Base-by-base conservation (phyloP, 2,888 invertebrate genomes). In the Dicyrtoma fusca region DNA sequence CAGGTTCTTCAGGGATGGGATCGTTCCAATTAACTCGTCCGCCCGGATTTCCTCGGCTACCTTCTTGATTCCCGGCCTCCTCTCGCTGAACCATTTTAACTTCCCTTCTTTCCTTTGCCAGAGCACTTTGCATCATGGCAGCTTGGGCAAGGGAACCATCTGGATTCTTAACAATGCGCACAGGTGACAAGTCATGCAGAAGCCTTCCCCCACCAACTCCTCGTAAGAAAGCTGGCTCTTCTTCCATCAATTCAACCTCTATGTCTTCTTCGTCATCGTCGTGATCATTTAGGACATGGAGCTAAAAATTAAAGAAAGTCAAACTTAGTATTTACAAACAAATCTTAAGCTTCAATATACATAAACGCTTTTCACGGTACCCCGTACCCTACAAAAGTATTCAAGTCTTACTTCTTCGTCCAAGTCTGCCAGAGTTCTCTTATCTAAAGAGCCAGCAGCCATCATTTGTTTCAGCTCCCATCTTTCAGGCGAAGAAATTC, bases 111-210 rank as follows among this genome's bases (percentile, higher is more conserved):
- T 99, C 99, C 82, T 99, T 99, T 0, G 98, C 94, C 55, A 99
- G 84, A 0, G 99, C 99, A 13, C 94, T 94, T 84, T 99, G 99
- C 97, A 97, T 99, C 95, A 99, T 97, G 0, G 99, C 99, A 0
- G 99, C 97, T 84, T 81, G 99, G 0, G 98, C 98, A 23, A 99
- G 85, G 0, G 97, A 97, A 0, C 99, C 99, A 84, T 99, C 99
- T 0, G 99, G 99, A 87, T 99, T 99, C 86, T 97, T 97, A 0
- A 98, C 95, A 77, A 98, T 97, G 77, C 88, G 84, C 1, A 97
- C 96, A 0, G 97, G 97, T 72, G 95, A 95, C 2, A 97, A 86
- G 83, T 97, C 97, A 78, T 95, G 92, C 0, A 94, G 92, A 14
- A 70, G 42, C 76, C 97, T 86, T 0, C 97, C 96, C 83, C 96